Conservation (phyloP, 1,140 invertebrate genomes). For the Macrotrachela quadricornifera region DNA sequence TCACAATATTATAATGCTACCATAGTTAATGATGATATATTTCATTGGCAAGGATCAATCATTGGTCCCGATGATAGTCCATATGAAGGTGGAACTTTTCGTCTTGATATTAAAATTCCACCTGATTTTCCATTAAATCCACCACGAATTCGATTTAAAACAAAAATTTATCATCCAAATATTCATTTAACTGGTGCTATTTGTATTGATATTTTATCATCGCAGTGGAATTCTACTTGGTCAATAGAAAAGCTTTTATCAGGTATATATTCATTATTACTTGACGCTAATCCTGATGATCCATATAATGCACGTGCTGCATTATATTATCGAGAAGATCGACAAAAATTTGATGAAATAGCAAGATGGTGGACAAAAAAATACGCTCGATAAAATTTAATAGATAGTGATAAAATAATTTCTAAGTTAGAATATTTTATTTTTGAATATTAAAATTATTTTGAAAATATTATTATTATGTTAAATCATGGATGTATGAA, state of each 20-base stretch:
- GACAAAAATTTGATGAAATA: constrained; percentile 16
- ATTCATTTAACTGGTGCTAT: not conserved
- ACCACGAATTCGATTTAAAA: constrained; percentile 42
- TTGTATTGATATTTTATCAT: not conserved
- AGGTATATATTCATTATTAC: constrained; percentile 1
- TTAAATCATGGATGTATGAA: too few species aligned
- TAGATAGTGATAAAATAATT: too few species aligned
- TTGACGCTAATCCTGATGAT: constrained; percentile 34
- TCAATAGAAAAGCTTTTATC: not conserved
- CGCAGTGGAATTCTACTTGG: not conserved
- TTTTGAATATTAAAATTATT: too few species aligned
- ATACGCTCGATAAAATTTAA: not conserved
- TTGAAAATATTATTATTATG: too few species aligned
- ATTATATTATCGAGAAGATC: constrained; percentile 95
- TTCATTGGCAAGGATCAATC: constrained; percentile 12
- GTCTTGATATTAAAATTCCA: constrained; percentile 85
- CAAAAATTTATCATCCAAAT: not conserved
- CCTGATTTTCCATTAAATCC: constrained; percentile 98
- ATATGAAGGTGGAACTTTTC: constrained; percentile 77
- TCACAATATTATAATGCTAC: too few species aligned
- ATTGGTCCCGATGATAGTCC: constrained; percentile 68
- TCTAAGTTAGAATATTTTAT: too few species aligned
- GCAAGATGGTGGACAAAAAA: not conserved
- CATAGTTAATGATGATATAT: not conserved
- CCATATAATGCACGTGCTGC: constrained; percentile 94